A percentile compares a stretch with the other conserved stretches of the same genome.
Evolutionary conservation across 2,797 vertebrate species (phyloP).

Genomic region (Poecilia wingei): DNA sequence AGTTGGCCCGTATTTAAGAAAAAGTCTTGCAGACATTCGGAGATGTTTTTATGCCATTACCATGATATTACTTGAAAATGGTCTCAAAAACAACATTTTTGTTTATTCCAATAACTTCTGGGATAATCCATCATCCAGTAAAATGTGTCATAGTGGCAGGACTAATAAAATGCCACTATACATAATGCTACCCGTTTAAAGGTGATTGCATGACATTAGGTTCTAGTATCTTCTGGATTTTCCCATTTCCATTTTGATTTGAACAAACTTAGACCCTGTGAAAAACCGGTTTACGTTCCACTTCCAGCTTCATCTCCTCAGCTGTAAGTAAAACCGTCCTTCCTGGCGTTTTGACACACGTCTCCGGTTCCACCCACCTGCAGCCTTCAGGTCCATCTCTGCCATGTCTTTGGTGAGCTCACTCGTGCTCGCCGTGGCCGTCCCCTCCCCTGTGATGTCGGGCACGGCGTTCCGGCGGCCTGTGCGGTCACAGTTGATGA

Average conservation of each 20-base stretch:
- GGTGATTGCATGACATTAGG: not conserved
- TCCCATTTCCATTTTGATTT: not conserved
- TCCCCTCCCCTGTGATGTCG: conserved; percentile 86
- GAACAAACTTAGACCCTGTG: not conserved
- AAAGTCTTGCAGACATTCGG: no score
- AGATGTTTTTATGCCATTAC: no score
- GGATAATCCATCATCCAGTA: no score
- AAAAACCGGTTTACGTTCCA: not conserved
- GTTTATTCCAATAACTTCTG: no score
- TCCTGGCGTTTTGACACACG: not conserved
- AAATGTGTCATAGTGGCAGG: no score
- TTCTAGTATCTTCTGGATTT: not conserved
- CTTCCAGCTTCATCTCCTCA: not conserved
- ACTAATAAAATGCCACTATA: no score
- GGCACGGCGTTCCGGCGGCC: conserved; percentile 96
- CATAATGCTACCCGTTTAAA: not conserved
- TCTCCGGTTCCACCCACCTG: conserved; percentile 67
- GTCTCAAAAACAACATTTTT: no score
- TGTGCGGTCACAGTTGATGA: conserved; percentile 93
- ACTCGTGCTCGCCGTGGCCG: conserved; percentile 79
- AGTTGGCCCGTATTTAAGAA: not conserved
- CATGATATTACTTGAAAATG: no score
- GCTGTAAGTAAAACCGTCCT: not conserved
- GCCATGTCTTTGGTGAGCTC: conserved; percentile 89
- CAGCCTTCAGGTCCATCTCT: conserved; percentile 83